Base-by-base conservation (phyloP, 2,888 invertebrate genomes). In the Empis livida region DNA sequence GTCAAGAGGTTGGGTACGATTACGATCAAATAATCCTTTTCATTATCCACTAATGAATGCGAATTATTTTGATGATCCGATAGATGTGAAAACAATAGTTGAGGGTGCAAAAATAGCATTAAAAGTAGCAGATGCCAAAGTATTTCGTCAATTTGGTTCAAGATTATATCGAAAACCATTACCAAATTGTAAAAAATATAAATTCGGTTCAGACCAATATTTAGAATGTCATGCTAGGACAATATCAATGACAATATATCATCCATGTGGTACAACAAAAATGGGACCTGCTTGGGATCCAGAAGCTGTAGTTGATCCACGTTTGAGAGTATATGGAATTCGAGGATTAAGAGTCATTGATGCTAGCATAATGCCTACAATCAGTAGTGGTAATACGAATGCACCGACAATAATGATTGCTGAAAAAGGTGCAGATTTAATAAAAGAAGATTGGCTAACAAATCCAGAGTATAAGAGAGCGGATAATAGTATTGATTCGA, bases 331-430 rank as follows among this genome's bases (percentile, higher is more conserved):
- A 1, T 79, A 88, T 56, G 91, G 91, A 2, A 71, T 92, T 0
- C 70, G 78, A 46, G 84, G 86, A 11, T 71, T 92, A 23, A 73
- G 91, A 52, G 87, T 91, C 15, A 82, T 90, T 55, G 91, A 91
- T 61, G 89, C 88, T 30, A 86, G 87, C 57, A 80, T 91, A 55
- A 91, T 91, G 88, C 91, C 91, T 1, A 84, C 84, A 2, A 87
- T 91, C 56, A 82, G 82, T 27, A 88, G 89, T 59, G 91, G 91
- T 9, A 91, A 92, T 61, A 91, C 91, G 1, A 90, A 91, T 64
- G 92, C 91, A 1, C 89, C 91, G 0, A 82, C 83, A n/a, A 87
- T 91, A 44, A 91, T 91, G 91, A 86, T 91, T 30, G 91, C 80
- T 1, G 91, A 92, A 61, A 91, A 90, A 63, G 90, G 88, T 6